Evolutionary conservation across 2,888 invertebrate genomes (phyloP), one percentile per base, ranked within the genome.

Genomic region (Pristionchus mayeri): DNA sequence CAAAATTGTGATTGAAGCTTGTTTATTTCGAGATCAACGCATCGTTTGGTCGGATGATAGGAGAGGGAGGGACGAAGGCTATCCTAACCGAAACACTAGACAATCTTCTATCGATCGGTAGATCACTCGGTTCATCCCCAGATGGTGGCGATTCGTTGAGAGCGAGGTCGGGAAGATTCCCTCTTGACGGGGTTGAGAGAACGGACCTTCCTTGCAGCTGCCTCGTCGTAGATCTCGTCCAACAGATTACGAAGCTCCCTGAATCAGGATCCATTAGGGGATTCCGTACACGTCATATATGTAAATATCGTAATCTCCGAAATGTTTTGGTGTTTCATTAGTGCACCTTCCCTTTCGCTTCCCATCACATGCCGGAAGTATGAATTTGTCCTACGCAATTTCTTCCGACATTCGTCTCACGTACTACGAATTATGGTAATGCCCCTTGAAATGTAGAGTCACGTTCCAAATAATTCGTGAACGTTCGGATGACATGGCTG

Each of bases 1-100:
- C 71, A 44, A 44, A 71, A 6, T n/a, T 44, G 13, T 44, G 40
- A 71, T 71, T 71, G 37, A 44, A 71, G 40, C 37, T n/a, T 71
- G 37, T 71, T 71, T 71, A 71, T 71, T 71, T 40, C 16, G 40
- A 71, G 71, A 71, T 71, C 71, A 67, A 63, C n/a, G 40, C 24
- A 40, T 21, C 71, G 37, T 71, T 63, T 11, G 27, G 24, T 60
- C 34, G 71, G 18, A 21, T 67, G 71, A 18, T 71, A 40, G 21
- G 21, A 71, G 37, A 11, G 2, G 7, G 60, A 4, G 21, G 71
- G 34, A 6, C 30, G 18, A 44, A 71, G 71, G 71, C 71, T 71
- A 71, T 71, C 71, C 71, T 71, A 71, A 44, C 44, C 44, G 44
- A 40, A 16, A 71, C n/a, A 40, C 18, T 67, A 63, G 30, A 11